These are phyloP conservation scores for Globodera rostochiensis DNA, from an alignment of 1,140 invertebrate species.

Conservation along the genomic window DNA sequence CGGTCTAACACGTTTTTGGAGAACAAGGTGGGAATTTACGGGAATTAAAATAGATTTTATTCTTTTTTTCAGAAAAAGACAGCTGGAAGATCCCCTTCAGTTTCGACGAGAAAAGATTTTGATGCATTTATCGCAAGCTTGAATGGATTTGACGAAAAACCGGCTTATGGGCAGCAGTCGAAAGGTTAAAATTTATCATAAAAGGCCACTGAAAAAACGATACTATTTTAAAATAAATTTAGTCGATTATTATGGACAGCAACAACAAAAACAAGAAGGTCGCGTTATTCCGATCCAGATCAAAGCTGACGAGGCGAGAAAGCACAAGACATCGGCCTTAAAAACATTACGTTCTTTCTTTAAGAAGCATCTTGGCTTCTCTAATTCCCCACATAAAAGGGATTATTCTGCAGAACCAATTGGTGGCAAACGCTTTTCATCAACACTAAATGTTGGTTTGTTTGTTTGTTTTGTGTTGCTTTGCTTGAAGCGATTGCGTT, in stretches of 20 bases:
- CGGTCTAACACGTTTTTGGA: neutral
- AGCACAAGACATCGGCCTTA: conserved; percentile 27
- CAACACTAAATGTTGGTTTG: conserved; percentile 23
- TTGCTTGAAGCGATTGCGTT: neutral
- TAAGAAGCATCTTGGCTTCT: conserved; percentile 29
- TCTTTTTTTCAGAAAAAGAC: neutral
- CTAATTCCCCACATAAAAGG: conserved; percentile 15
- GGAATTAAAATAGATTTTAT: neutral
- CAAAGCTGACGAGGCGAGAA: conserved; percentile 22
- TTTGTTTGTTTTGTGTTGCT: neutral
- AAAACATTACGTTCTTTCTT: conserved; percentile 36
- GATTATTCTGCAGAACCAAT: conserved; percentile 18
- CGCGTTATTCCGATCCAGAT: neutral
- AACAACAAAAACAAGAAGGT: neutral
- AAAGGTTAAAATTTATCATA: neutral
- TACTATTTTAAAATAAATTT: neutral
- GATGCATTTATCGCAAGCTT: neutral
- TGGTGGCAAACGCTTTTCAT: conserved; percentile 17
- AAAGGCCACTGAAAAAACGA: too few species aligned
- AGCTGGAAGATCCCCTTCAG: neutral
- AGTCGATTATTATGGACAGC: neutral
- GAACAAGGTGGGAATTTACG: neutral
- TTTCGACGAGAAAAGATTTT: neutral
- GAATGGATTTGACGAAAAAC: neutral
- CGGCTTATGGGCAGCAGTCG: neutral